A percentile compares a stretch with the other conserved stretches of the same genome.
phyloP scores from a whole-genome alignment of 2,797 vertebrate species.

The Bryconaethiops microstoma region DNA sequence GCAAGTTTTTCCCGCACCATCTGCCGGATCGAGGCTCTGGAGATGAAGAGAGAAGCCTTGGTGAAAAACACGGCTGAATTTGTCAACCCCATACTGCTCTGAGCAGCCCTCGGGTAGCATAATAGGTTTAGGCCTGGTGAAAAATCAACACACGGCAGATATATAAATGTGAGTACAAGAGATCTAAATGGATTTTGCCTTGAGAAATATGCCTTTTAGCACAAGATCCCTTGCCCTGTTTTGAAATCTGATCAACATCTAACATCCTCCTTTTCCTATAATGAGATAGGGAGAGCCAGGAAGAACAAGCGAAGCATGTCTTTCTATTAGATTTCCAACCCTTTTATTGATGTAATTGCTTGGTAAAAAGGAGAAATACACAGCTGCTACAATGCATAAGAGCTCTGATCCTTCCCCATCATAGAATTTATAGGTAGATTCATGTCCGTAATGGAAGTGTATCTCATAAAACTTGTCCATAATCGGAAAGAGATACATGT shows the following conservation, averaged over 20 bases:
- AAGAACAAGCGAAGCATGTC: conserved; percentile 52
- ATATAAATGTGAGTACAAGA: conserved; percentile 54
- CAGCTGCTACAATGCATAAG: conserved; percentile 55
- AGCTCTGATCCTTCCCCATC: conserved; percentile 54
- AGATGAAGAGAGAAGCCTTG: conserved; percentile 52
- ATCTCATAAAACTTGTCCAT: conserved; percentile 47
- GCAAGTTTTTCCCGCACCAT: conserved; percentile 1
- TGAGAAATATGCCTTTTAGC: conserved; percentile 60
- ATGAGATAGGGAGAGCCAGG: conserved; percentile 54
- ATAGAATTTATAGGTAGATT: conserved; percentile 56
- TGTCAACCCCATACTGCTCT: conserved; percentile 45
- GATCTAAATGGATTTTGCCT: conserved; percentile 63
- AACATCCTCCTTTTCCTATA: conserved; percentile 61
- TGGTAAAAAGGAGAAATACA: conserved; percentile 53
- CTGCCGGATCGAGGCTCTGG: conserved; percentile 32
- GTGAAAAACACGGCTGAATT: conserved; percentile 51
- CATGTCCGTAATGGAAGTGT: conserved; percentile 55
- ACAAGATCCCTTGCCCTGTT: conserved; percentile 56
- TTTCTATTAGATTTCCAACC: conserved; percentile 62
- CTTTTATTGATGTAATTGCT: conserved; percentile 60
- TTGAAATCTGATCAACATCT: conserved; percentile 66
- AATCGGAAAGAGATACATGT: conserved; percentile 46
- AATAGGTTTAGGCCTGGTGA: conserved; percentile 56
- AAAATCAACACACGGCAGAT: conserved; percentile 53
- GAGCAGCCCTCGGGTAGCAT: conserved; percentile 50